Conservation (phyloP, 2,113 vertebrate genomes). For the Corvus moneduloides region DNA sequence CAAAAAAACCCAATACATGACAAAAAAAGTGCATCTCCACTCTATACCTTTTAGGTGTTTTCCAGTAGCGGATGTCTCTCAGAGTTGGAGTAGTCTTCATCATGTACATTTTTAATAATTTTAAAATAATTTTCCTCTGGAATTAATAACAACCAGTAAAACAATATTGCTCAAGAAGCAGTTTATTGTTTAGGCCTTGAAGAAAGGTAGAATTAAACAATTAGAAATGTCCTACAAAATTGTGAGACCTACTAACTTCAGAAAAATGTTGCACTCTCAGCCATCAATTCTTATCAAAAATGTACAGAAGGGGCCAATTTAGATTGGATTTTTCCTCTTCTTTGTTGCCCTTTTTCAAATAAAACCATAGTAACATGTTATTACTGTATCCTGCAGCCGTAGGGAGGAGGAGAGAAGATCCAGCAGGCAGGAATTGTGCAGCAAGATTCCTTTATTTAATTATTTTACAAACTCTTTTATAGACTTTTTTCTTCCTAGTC, state of each 20-base stretch:
- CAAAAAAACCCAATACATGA: background rate
- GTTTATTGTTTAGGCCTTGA: background rate
- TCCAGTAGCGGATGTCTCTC: background rate
- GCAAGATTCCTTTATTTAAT: no score
- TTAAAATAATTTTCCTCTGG: background rate
- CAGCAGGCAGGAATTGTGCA: no score
- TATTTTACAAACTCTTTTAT: no score
- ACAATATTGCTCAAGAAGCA: background rate
- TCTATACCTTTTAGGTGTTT: background rate
- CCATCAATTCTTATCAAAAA: background rate
- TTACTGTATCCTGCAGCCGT: background rate
- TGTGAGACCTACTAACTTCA: background rate
- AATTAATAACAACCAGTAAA: background rate
- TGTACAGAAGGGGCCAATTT: background rate
- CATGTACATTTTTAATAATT: background rate
- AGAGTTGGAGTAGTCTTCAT: background rate
- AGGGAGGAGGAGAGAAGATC: no score
- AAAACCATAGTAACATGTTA: background rate
- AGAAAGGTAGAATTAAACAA: background rate
- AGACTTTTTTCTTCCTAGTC: no score
- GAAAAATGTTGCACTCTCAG: background rate
- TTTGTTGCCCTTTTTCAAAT: background rate
- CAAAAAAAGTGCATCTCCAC: background rate
- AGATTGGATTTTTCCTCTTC: background rate
- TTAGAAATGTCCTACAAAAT: background rate